phyloP scores from a whole-genome alignment of 2,888 invertebrate genomes.

The Cerastoderma edule region DNA sequence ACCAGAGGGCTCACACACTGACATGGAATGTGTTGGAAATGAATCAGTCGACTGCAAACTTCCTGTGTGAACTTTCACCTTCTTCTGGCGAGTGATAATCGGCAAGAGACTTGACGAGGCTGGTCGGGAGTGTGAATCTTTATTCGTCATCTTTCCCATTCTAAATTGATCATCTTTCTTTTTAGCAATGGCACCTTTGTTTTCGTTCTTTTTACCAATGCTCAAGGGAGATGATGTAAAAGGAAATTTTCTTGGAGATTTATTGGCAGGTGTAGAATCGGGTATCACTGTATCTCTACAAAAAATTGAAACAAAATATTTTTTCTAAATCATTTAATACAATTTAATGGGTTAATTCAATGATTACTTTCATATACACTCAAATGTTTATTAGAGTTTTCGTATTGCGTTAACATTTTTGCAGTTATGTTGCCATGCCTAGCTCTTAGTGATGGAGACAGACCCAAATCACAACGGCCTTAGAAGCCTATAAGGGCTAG shows the following conservation, averaged over 20 bases:
- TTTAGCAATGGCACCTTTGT: conserved; percentile 21
- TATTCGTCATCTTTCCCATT: conserved; percentile 38
- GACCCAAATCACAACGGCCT: too few species aligned
- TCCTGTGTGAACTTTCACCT: conserved; percentile 22
- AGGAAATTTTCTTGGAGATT: conserved; percentile 54
- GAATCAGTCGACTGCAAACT: conserved; percentile 1
- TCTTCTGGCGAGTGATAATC: conserved; percentile 55
- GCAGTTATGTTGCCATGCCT: too few species aligned
- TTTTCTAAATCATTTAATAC: too few species aligned
- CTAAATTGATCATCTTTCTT: conserved; percentile 46
- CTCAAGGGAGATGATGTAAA: conserved; percentile 56
- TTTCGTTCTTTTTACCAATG: conserved; percentile 50
- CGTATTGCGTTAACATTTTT: too few species aligned
- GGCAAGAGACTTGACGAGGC: conserved; percentile 34
- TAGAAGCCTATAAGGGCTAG: too few species aligned
- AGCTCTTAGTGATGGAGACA: too few species aligned
- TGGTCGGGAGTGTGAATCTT: conserved; percentile 27
- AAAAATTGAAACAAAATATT: conserved; percentile 1
- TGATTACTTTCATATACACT: too few species aligned
- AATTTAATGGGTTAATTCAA: too few species aligned
- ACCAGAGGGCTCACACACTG: conserved; percentile 8
- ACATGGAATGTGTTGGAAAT: not conserved
- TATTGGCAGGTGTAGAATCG: conserved; percentile 37
- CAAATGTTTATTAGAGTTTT: too few species aligned
- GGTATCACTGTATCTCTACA: conserved; percentile 55